phyloP scores from a whole-genome alignment of 1,140 invertebrate genomes.

The Macrotrachela quadricornifera region DNA sequence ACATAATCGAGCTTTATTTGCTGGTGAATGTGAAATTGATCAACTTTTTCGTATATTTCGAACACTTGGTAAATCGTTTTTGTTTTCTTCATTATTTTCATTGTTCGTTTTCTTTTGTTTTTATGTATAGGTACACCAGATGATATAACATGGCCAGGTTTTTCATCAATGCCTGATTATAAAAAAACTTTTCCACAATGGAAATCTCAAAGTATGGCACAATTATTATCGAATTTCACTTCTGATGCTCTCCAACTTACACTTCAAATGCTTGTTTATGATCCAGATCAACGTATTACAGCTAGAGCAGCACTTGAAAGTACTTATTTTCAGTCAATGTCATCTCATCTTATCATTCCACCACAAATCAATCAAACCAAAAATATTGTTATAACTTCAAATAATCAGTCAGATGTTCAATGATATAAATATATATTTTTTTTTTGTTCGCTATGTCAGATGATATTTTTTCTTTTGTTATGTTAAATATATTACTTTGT shows the following conservation, averaged over 20 bases:
- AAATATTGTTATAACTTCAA: too few relatives aligned
- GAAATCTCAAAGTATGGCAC: too few relatives aligned
- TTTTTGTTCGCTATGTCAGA: too few relatives aligned
- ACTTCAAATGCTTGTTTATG: neutral
- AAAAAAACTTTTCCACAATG: constrained; percentile 26
- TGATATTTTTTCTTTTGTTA: too few relatives aligned
- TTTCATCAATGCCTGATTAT: constrained; percentile 27
- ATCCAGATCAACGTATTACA: constrained; percentile 3
- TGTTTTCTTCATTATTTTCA: constrained; percentile 27
- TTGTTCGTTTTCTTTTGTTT: constrained; percentile 42
- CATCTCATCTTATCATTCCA: too few relatives aligned
- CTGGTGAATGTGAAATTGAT: constrained; percentile 40
- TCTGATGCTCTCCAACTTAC: neutral
- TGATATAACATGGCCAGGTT: constrained; percentile 27
- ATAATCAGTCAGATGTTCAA: too few relatives aligned
- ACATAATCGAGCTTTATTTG: constrained; percentile 52
- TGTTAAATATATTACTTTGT: too few relatives aligned
- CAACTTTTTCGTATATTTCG: constrained; percentile 70
- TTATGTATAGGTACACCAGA: constrained; percentile 35
- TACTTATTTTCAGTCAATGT: too few relatives aligned
- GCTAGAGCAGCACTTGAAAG: neutral
- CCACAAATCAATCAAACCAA: too few relatives aligned
- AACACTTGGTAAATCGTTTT: constrained; percentile 13
- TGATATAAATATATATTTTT: too few relatives aligned
- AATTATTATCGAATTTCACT: too few relatives aligned